phyloP scores from a whole-genome alignment of 2,797 vertebrate genomes.

The Fundulus diaphanus region DNA sequence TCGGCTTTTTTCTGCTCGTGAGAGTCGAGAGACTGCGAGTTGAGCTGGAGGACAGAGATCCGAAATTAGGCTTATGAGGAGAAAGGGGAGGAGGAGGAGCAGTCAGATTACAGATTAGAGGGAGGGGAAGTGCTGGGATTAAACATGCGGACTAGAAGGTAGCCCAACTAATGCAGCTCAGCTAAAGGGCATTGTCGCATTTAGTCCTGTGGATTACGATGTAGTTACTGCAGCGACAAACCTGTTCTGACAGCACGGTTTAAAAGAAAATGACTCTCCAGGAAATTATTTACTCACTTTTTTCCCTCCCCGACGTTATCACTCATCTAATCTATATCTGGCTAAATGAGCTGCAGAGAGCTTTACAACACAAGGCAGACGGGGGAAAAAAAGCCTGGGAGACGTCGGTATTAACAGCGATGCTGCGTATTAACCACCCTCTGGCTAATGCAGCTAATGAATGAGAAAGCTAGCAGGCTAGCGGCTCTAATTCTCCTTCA shows the following conservation, averaged over 20 bases:
- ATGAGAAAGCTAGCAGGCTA: slow-evolving; percentile 83
- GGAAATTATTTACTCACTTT: slow-evolving; percentile 44
- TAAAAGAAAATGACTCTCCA: slow-evolving; percentile 35
- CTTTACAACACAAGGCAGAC: slow-evolving; percentile 57
- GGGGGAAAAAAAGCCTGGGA: slow-evolving; percentile 50
- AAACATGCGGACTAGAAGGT: slow-evolving; percentile 41
- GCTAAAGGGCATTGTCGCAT: slow-evolving; percentile 46
- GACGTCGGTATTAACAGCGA: slow-evolving; percentile 57
- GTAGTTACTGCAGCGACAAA: slow-evolving; percentile 18
- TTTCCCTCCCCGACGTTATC: slow-evolving; percentile 51
- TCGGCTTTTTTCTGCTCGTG: slow-evolving; percentile 21
- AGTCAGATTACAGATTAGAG: slow-evolving; percentile 74
- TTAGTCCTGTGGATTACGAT: slow-evolving; percentile 45
- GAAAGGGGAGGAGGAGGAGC: slow-evolving; percentile 42
- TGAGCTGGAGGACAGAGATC: slow-evolving; percentile 36
- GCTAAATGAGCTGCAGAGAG: slow-evolving; percentile 52
- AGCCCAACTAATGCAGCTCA: slow-evolving; percentile 49
- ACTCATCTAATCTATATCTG: slow-evolving; percentile 68
- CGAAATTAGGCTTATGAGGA: slow-evolving; percentile 55
- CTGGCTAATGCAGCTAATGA: slow-evolving; percentile 78
- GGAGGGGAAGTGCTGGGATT: slow-evolving; percentile 67
- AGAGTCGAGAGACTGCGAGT: slow-evolving; percentile 10
- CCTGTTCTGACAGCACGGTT: slow-evolving; percentile 19
- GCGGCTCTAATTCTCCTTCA: slow-evolving; percentile 94
- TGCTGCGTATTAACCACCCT: slow-evolving; percentile 67